Percentiles rank a stretch among this genome's conserved stretches.
phyloP scores from a whole-genome alignment of 1,140 invertebrate species.

The Panulirus ornatus region DNA sequence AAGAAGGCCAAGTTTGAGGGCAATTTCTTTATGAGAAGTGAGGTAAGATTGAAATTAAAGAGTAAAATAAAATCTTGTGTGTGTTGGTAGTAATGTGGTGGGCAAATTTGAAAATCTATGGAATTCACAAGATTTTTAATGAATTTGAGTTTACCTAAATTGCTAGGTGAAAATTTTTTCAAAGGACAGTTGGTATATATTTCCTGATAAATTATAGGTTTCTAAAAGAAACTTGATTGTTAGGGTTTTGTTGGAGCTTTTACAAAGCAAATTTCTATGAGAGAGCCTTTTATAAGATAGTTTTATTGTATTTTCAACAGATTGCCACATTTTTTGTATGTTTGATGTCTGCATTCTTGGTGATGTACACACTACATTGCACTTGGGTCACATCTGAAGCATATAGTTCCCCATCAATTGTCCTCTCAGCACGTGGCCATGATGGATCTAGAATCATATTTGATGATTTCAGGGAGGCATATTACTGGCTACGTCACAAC shows the following conservation, averaged over 20 bases:
- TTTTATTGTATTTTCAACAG: constrained; percentile 85
- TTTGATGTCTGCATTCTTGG: constrained; percentile 90
- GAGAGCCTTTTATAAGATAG: too few relatives aligned
- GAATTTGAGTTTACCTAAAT: too few relatives aligned
- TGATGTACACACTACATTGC: constrained; percentile 97
- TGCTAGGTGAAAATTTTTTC: too few relatives aligned
- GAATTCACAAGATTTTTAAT: too few relatives aligned
- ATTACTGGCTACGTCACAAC: constrained; percentile 98
- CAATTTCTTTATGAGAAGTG: constrained; percentile 91
- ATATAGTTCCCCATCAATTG: constrained; percentile 98
- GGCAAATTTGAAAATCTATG: too few relatives aligned
- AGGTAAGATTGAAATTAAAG: constrained; percentile 80
- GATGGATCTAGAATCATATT: constrained; percentile 97
- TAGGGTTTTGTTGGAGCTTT: too few relatives aligned
- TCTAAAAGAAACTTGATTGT: too few relatives aligned
- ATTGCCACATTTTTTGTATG: constrained; percentile 89
- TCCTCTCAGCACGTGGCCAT: constrained; percentile 94
- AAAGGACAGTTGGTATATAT: too few relatives aligned
- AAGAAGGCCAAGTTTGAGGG: constrained; percentile 85
- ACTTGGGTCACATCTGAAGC: constrained; percentile 99
- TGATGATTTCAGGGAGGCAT: constrained; percentile 98
- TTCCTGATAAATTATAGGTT: too few relatives aligned
- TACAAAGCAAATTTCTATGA: too few relatives aligned
- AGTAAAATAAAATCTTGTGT: not conserved
- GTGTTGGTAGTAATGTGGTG: not conserved